A percentile compares a stretch with the other conserved stretches of the same genome.
These are phyloP conservation scores for Eilema sororculum DNA, from an alignment of 2,888 invertebrate genomes.

Conservation along the genomic window DNA sequence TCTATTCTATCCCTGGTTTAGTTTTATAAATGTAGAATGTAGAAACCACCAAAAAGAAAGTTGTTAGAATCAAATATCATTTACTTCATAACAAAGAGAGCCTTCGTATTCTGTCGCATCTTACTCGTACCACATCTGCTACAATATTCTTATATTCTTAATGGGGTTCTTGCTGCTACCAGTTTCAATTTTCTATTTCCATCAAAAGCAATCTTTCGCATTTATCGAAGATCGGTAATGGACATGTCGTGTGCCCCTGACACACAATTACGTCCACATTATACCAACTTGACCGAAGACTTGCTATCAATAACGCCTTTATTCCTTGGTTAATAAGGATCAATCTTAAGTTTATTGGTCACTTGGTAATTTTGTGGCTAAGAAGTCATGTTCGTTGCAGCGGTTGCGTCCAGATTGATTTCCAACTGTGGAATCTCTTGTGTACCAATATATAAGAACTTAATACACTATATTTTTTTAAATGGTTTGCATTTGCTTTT, in stretches of 20 bases:
- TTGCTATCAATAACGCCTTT: slow-evolving; percentile 12
- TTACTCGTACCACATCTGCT: neutral
- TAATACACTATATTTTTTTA: neutral
- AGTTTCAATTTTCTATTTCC: slow-evolving; percentile 16
- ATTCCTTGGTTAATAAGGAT: slow-evolving; percentile 18
- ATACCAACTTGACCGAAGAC: slow-evolving; percentile 23
- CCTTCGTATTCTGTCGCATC: neutral
- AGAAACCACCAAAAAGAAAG: neutral
- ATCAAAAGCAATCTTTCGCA: slow-evolving; percentile 48
- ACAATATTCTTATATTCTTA: neutral
- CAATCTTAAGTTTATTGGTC: neutral
- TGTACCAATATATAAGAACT: neutral
- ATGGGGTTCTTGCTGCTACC: neutral
- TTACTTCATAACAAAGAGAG: neutral
- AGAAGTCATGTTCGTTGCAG: slow-evolving; percentile 41
- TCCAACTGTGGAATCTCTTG: slow-evolving; percentile 22
- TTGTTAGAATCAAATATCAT: neutral
- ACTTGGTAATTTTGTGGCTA: slow-evolving; percentile 1
- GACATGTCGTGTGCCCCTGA: slow-evolving; percentile 58
- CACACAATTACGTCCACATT: slow-evolving; percentile 61
- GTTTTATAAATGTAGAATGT: neutral
- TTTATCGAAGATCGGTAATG: slow-evolving; percentile 48
- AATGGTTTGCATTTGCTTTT: too few species aligned
- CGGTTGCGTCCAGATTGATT: slow-evolving; percentile 40
- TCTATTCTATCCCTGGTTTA: neutral